Percentiles rank a stretch among this genome's conserved stretches.
Evolutionary conservation across 1,140 invertebrate species (phyloP).

Genomic region (Procambarus clarkii): DNA sequence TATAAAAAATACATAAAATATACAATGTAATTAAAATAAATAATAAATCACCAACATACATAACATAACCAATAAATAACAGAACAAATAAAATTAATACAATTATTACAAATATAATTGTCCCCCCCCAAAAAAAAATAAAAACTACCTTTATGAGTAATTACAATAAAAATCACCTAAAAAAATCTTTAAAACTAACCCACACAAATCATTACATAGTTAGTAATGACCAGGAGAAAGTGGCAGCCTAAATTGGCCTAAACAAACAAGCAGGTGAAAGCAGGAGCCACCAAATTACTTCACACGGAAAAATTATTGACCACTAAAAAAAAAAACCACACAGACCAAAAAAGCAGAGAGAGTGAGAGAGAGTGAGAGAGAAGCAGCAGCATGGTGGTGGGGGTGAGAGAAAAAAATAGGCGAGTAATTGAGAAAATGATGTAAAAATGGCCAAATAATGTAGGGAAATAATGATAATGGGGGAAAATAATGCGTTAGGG

Average conservation of each 20-base stretch:
- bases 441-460: constrained; percentile 59
- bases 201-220: constrained; percentile 15
- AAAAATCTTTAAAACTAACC: not conserved
- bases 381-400: constrained; percentile 28
- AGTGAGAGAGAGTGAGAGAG: no score
- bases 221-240: constrained; percentile 3
- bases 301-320: constrained; percentile 9
- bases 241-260: no score
- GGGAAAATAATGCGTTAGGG: constrained; percentile 32
- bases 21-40: no score
- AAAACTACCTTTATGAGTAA: not conserved
- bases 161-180: no score
- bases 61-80: no score
- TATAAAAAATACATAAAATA: no score
- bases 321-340: not conserved
- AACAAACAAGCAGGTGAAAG: not conserved
- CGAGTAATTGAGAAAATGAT: constrained; percentile 48
- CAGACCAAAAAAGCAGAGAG: no score
- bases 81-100: no score
- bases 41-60: no score
- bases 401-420: constrained; percentile 25
- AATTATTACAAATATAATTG: no score
- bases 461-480: constrained; percentile 57
- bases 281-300: not conserved
- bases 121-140: no score